Evolutionary conservation across 2,113 vertebrate genomes (phyloP).

Genomic region (Gallinago undulata): DNA sequence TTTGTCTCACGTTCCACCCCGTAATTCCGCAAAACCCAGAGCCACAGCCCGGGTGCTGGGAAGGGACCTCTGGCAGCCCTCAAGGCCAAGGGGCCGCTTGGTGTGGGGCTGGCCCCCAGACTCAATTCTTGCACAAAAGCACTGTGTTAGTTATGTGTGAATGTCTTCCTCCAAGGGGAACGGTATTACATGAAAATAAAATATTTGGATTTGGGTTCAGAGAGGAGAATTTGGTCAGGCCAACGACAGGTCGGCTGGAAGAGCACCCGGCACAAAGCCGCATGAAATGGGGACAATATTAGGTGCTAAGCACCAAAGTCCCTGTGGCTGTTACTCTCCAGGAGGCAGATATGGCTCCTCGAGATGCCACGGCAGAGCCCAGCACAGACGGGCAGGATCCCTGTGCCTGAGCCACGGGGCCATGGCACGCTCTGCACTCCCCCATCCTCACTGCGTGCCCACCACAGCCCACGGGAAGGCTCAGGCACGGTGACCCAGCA

Average conservation of each 20-base stretch:
- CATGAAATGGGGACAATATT: rapidly evolving
- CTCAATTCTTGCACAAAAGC: background rate
- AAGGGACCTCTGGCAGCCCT: background rate
- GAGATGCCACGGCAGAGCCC: background rate
- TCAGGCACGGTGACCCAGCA: background rate
- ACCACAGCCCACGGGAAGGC: background rate
- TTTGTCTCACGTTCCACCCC: background rate
- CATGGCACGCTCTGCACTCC: rapidly evolving
- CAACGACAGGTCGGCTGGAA: background rate
- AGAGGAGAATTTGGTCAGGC: background rate
- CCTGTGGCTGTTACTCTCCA: background rate
- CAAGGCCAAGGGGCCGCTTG: rapidly evolving
- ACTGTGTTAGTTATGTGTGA: background rate
- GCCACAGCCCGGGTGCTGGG: rapidly evolving
- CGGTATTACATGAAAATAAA: background rate
- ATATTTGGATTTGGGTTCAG: background rate
- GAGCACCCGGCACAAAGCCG: background rate
- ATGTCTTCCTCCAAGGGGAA: background rate
- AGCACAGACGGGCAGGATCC: background rate
- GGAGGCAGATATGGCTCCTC: rapidly evolving
- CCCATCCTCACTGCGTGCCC: background rate
- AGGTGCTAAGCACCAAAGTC: background rate
- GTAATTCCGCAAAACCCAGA: background rate
- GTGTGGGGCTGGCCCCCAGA: background rate
- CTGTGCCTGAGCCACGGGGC: background rate